Evolutionary conservation across 2,113 vertebrate genomes (phyloP), one percentile per base, ranked within the genome.

Genomic region (Hippolais icterina): DNA sequence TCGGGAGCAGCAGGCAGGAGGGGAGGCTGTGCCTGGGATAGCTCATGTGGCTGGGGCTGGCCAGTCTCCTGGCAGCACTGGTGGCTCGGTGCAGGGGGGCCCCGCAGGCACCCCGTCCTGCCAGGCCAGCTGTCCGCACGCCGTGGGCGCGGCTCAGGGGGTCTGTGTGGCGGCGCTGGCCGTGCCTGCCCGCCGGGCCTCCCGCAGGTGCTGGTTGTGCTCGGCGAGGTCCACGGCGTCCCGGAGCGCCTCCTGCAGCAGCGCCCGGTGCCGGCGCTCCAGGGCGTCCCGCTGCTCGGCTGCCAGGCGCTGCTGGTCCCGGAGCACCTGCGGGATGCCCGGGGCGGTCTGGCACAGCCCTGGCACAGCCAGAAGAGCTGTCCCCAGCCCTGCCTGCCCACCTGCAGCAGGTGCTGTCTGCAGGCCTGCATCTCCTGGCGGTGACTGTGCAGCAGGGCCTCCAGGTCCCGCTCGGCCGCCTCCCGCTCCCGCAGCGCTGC

Each of bases 331-430:
- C 3, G 1, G 35, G 52, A 35, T 11, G 5, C 7, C 20, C 10
- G 6, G 44, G 16, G 15, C 3, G 21, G 4, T 44, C 31, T 23
- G 49, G 25, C 42, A n/a, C 5, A 2, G n/a, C 35, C 42, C 63
- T 24, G 57, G 71, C 46, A 53, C 57, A 18, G 60, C 25, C 16
- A 0, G 11, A 3, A 21, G 37, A 5, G 19, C 2, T 0, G 0
- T 79, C 9, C 61, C n/a, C 21, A 12, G 63, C 76, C 81, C 68
- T 98, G 98, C 6, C 4, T 37, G 54, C 74, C 27, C 54, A 99
- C 99, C 98, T 98, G 97, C 52, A 99, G 95, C 46, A 98, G 97
- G 81, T 98, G 98, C 41, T 98, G 96, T 83, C 97, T 98, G 82
- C 95, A 96, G 76, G 95, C 84, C 41, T 93, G 91, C 53, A 98